Evolutionary conservation across 2,113 vertebrate genomes (phyloP).

Genomic region (Passer domesticus): DNA sequence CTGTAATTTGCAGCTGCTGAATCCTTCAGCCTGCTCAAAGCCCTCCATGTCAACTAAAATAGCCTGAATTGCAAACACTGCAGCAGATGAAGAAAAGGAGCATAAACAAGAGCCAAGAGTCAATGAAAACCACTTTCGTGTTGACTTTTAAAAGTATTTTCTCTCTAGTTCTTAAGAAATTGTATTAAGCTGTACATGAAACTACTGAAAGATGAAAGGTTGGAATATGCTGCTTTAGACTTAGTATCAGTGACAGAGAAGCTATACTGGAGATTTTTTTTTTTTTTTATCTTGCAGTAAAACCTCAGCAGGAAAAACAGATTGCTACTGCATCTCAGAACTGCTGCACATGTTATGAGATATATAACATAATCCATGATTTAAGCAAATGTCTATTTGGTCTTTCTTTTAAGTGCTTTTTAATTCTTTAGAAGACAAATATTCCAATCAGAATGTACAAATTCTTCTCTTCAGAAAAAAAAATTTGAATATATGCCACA

Average conservation of each 20-base stretch:
- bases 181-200: background rate
- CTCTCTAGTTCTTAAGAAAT: background rate
- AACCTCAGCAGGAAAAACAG: background rate
- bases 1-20: slow-evolving; percentile 53
- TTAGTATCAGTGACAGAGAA: background rate
- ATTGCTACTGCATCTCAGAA: background rate
- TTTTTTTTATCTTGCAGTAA: slow-evolving; percentile 34
- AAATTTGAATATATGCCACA: background rate
- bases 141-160: background rate
- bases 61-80: slow-evolving; percentile 9
- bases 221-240: background rate
- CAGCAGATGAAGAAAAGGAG: background rate
- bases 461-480: background rate
- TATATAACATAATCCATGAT: background rate
- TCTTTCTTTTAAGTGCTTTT: background rate
- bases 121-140: background rate
- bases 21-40: slow-evolving; percentile 12
- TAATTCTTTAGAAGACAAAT: background rate
- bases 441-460: background rate
- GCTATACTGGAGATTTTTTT: background rate
- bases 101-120: background rate
- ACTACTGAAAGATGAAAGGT: slow-evolving; percentile 1
- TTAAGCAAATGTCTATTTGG: background rate
- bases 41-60: slow-evolving; percentile 1
- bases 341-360: background rate